Evolutionary conservation across 2,113 vertebrate species (phyloP).

Genomic region (Bujurquina vittata): DNA sequence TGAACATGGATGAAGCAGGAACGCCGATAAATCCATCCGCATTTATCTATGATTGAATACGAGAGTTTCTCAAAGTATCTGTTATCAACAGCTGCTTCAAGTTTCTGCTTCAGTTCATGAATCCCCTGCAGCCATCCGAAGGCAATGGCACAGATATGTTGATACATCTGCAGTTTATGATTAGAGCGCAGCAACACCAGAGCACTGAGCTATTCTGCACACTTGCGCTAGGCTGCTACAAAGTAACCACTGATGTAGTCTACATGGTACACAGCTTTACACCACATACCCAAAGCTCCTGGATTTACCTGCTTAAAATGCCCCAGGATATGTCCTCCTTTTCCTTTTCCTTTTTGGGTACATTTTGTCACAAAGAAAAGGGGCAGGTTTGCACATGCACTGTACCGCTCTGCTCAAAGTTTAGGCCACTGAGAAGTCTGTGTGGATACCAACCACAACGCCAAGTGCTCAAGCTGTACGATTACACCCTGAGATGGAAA

Average conservation of each 20-base stretch:
- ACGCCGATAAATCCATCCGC: neutral
- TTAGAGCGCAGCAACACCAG: neutral
- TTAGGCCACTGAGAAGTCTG: neutral
- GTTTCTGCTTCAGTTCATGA: slow-evolving; percentile 16
- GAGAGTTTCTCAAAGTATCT: slow-evolving; percentile 18
- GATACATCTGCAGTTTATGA: slow-evolving; percentile 25
- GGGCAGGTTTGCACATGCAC: neutral
- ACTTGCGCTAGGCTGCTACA: neutral
- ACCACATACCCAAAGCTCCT: neutral
- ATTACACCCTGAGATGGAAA: neutral
- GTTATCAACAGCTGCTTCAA: slow-evolving; percentile 32
- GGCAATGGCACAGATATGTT: slow-evolving; percentile 18
- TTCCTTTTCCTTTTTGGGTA: neutral
- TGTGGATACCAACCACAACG: neutral
- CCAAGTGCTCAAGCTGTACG: neutral
- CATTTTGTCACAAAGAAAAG: neutral
- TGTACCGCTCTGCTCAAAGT: neutral
- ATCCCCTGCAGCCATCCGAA: slow-evolving; percentile 9
- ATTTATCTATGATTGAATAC: slow-evolving; percentile 11
- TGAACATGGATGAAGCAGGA: neutral
- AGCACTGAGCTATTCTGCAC: neutral
- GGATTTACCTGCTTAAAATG: neutral
- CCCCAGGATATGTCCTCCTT: neutral
- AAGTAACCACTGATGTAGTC: neutral
- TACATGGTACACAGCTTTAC: neutral